Evolutionary conservation across 2,888 invertebrate species (phyloP).

Genomic region (Hylaea fasciaria): DNA sequence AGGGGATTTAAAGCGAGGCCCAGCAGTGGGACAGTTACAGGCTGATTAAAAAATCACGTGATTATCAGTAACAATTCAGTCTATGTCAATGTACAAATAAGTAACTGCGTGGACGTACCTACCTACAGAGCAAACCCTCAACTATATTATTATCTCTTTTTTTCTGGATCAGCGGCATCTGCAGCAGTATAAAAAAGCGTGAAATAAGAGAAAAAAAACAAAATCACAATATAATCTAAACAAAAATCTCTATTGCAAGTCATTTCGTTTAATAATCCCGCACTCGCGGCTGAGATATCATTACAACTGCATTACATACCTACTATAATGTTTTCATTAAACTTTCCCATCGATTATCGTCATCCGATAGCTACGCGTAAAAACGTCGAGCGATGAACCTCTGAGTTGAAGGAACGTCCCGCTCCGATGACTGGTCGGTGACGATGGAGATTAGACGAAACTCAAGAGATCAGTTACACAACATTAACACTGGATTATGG

Average conservation of each 20-base stretch:
- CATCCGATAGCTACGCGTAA: slow-evolving; percentile 64
- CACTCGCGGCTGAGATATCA: slow-evolving; percentile 15
- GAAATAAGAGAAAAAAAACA: neutral
- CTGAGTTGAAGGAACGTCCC: slow-evolving; percentile 80
- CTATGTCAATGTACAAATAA: too few relatives aligned
- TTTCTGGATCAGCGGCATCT: too few relatives aligned
- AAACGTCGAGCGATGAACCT: slow-evolving; percentile 75
- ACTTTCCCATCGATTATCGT: slow-evolving; percentile 71
- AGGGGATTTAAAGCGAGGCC: too few relatives aligned
- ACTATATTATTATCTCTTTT: too few relatives aligned
- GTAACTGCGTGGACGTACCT: too few relatives aligned
- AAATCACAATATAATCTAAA: neutral
- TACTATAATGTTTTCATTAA: slow-evolving; percentile 56
- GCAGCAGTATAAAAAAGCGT: too few relatives aligned
- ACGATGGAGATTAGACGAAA: slow-evolving; percentile 30
- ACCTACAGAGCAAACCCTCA: too few relatives aligned
- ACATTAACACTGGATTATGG: slow-evolving; percentile 17
- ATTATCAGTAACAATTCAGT: too few relatives aligned
- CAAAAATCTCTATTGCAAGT: slow-evolving; percentile 9
- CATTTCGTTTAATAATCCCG: slow-evolving; percentile 9
- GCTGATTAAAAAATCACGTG: too few relatives aligned
- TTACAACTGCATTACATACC: slow-evolving; percentile 18
- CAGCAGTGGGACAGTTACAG: too few relatives aligned
- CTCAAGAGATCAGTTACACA: slow-evolving; percentile 4
- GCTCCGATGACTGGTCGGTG: slow-evolving; percentile 67